phyloP scores from a whole-genome alignment of 1,140 invertebrate species.

The Homalodisca vitripennis region DNA sequence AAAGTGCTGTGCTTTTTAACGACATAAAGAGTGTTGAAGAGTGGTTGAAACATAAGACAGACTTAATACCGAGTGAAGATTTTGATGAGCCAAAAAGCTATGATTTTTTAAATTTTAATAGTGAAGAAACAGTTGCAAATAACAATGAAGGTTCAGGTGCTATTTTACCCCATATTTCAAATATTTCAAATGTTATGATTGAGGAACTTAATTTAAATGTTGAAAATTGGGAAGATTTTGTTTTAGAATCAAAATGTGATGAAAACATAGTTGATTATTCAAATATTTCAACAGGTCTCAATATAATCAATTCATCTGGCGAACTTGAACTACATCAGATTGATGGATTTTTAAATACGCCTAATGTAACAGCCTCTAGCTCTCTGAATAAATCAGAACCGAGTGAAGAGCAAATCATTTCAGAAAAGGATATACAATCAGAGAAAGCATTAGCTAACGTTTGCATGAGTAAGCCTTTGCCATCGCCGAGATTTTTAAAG shows the following conservation, averaged over 20 bases:
- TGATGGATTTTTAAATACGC: background rate
- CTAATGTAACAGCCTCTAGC: background rate
- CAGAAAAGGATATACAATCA: background rate
- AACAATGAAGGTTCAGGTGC: background rate
- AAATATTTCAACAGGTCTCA: background rate
- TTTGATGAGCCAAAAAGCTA: background rate
- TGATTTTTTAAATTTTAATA: background rate
- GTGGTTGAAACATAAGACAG: background rate
- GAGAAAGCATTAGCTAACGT: background rate
- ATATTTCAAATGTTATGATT: background rate
- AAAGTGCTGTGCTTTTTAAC: slow-evolving; percentile 5
- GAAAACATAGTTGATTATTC: background rate
- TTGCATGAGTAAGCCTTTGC: background rate
- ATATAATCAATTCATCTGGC: background rate
- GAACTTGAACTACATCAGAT: background rate
- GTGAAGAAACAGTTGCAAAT: background rate
- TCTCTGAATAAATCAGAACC: background rate
- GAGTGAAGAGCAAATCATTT: background rate
- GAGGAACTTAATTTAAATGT: background rate
- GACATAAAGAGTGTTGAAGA: slow-evolving; percentile 5
- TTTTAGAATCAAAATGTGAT: background rate
- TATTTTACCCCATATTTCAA: background rate
- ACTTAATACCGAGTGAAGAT: background rate
- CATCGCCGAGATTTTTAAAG: background rate
- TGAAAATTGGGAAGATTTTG: background rate